Conservation (phyloP, 1,140 invertebrate genomes). For the Ephestia elutella region DNA sequence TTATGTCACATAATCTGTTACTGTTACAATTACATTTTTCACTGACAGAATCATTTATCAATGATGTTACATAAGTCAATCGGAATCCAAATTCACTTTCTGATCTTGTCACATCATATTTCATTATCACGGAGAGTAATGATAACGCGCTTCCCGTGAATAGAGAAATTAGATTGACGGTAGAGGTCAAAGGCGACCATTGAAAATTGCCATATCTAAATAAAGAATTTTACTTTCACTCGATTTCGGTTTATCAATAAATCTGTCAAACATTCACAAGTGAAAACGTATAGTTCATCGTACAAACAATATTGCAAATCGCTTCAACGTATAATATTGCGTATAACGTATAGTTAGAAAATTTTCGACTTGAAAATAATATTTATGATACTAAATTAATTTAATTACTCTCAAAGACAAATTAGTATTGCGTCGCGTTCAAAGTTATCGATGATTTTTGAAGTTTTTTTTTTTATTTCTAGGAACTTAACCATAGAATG, state of each 20-base stretch:
- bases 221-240: conserved; percentile 36
- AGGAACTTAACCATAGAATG: too few relatives aligned
- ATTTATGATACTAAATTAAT: too few relatives aligned
- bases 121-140: conserved; percentile 17
- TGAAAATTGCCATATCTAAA: conserved; percentile 35
- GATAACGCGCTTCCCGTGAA: conserved; percentile 37
- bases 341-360: too few relatives aligned
- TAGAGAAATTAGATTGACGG: conserved; percentile 42
- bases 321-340: conserved; percentile 2
- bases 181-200: conserved; percentile 36
- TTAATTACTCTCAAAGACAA: too few relatives aligned
- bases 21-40: too few relatives aligned
- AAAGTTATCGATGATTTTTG: too few relatives aligned
- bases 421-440: too few relatives aligned
- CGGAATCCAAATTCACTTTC: background rate
- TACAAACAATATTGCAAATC: background rate
- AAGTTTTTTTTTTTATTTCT: too few relatives aligned
- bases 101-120: conserved; percentile 5
- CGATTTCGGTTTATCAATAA: conserved; percentile 3
- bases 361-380: too few relatives aligned
- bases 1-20: too few relatives aligned
- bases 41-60: too few relatives aligned
- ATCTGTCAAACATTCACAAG: background rate
- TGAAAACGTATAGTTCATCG: background rate
- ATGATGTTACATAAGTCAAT: background rate